These are phyloP conservation scores for Poecilobothrus nobilitatus DNA, from an alignment of 2,888 invertebrate genomes.

Conservation along the genomic window DNA sequence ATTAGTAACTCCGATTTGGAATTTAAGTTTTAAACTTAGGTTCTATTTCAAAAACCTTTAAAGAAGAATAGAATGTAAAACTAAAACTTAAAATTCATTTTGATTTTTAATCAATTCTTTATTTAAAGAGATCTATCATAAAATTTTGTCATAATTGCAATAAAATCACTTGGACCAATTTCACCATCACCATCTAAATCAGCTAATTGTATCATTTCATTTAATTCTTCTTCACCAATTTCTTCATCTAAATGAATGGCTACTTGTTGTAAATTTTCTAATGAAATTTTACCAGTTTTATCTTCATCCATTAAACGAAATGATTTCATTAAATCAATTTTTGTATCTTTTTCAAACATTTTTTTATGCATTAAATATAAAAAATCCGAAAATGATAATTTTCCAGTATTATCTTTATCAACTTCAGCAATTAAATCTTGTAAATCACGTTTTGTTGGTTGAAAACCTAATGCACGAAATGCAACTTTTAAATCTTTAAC, in stretches of 20 bases:
- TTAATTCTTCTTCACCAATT: background rate
- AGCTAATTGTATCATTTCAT: background rate
- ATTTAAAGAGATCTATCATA: background rate
- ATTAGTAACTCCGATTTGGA: too few species aligned
- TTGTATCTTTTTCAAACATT: slow-evolving; percentile 3
- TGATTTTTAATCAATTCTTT: too few species aligned
- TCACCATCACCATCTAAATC: background rate
- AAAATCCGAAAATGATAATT: background rate
- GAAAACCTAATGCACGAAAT: background rate
- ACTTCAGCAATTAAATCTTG: background rate
- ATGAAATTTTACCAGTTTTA: background rate
- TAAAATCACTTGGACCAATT: background rate
- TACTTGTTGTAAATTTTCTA: background rate
- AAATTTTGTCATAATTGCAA: background rate
- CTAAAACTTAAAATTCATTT: too few species aligned
- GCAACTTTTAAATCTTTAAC: background rate
- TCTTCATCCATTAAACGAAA: background rate
- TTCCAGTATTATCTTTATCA: slow-evolving; percentile 1
- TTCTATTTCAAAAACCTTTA: too few species aligned
- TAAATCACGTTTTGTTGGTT: background rate
- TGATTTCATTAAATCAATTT: background rate
- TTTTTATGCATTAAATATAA: slow-evolving; percentile 1
- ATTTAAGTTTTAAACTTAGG: too few species aligned
- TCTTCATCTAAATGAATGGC: background rate
- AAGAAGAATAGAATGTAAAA: too few species aligned